Evolutionary conservation across 2,113 vertebrate genomes (phyloP), one percentile per base, ranked within the genome.

Genomic region (Chroicocephalus ridibundus): DNA sequence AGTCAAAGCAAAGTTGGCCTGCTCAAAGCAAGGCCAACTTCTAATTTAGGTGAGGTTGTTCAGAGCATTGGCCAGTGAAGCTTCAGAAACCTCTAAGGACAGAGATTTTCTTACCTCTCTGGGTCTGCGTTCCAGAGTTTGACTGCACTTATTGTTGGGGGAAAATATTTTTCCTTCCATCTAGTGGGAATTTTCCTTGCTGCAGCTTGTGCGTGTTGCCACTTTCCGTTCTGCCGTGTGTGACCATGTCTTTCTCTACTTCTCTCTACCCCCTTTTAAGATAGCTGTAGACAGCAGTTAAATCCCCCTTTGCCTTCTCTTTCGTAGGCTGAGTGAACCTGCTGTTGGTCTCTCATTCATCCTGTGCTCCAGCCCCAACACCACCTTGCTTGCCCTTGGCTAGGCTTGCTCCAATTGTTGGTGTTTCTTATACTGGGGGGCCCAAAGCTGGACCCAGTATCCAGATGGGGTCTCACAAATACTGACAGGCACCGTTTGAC

Each of bases 251-350:
- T 68, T 34, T 4, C 15, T 32, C 2, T 32, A 8, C 18, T 88
- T 68, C 24, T 42, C 58, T 22, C n/a, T 11, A 8, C 7, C 9
- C 4, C 4, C 7, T n/a, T 85, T 64, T 90, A 24, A 70, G 26
- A 3, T 0, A 9, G 20, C 3, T 80, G 26, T 10, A 29, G n/a
- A 5, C 9, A 62, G 13, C 29, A 12, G 19, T 42, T 24, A 11
- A 20, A 46, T 42, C 36, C 27, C 24, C 2, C 26, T 80, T 57
- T 34, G 10, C 26, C 47, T 70, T 44, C 8, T 49, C 52, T 38
- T 34, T 18, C 31, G 3, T 8, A 8, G 46, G 15, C 16, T 7
- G 4, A 65, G 7, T 15, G 40, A 40, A 21, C 20, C 24, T 5
- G 5, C 40, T 18, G 3, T 38, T 44, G 26, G 4, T 8, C 29